Percentiles rank a stretch among this genome's conserved stretches.
phyloP scores from a whole-genome alignment of 2,113 vertebrate species.

The Oryzias woworae region DNA sequence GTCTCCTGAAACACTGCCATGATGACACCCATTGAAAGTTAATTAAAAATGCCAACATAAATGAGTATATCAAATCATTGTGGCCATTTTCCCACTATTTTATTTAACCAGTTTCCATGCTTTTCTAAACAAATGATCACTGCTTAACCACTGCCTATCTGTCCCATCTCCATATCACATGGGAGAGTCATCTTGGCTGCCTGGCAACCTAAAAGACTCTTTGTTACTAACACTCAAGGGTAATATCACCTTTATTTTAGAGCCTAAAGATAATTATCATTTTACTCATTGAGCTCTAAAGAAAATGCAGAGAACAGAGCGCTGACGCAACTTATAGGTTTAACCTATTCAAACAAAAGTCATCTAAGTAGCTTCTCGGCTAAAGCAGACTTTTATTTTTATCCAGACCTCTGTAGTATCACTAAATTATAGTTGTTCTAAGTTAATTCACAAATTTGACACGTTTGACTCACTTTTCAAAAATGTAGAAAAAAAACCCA shows the following conservation, averaged over 20 bases:
- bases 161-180: constrained; percentile 4
- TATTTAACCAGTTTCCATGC: neutral
- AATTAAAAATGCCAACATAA: neutral
- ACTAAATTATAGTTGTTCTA: neutral
- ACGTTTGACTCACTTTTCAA: too few relatives aligned
- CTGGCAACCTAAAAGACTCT: constrained; percentile 58
- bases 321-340: constrained; percentile 9
- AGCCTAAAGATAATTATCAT: neutral
- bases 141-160: constrained; percentile 25
- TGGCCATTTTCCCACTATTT: neutral
- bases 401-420: too few relatives aligned
- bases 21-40: too few relatives aligned
- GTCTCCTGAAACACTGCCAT: too few relatives aligned
- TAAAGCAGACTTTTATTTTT: too few relatives aligned
- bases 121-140: constrained; percentile 36
- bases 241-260: constrained; percentile 26
- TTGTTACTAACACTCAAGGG: constrained; percentile 50
- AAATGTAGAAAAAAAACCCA: too few relatives aligned
- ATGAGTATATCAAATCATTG: constrained; percentile 2
- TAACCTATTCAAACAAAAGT: neutral
- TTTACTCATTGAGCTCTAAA: neutral
- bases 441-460: neutral
- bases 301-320: constrained; percentile 1
- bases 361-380: neutral
- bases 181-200: constrained; percentile 50